Evolutionary conservation across 2,888 invertebrate genomes (phyloP), one percentile per base, ranked within the genome.

Genomic region (Mythimna pallens): DNA sequence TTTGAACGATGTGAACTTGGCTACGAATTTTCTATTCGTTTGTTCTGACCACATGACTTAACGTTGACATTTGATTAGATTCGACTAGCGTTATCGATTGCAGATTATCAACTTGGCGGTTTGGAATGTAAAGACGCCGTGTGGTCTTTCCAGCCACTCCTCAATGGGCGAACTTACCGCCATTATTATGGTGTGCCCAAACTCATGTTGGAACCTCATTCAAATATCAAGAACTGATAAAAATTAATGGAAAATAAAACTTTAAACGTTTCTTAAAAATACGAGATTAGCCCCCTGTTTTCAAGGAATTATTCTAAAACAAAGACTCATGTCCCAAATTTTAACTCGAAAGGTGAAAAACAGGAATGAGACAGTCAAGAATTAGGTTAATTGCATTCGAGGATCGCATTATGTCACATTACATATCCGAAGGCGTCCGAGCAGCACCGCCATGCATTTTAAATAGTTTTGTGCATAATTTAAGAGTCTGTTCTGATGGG

Each of bases 361-460:
- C 52, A 50, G 54, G 58, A 73, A 71, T 63, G 65, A 76, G 71
- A 73, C 62, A 79, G 64, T 59, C 71, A 73, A 79, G 76, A 87
- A 89, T 88, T 85, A 87, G 87, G 85, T 76, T 89, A 90, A 90
- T 89, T 88, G 86, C 83, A 81, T 88, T 86, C 81, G 66, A 77
- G 72, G 88, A 84, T 80, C 82, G 80, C 82, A 85, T 88, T 86
- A 85, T 86, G 88, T 87, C 86, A 85, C 86, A 88, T 90, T 86
- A 89, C 84, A 85, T 88, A 89, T 88, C 88, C 82, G 73, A 78
- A 74, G 47, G 25, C 64, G 52, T 52, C 84, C 78, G 70, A 77
- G 75, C 86, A 87, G 86, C 79, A 77, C 58, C 71, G 64, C 55
- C 83, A 89, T 92, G 90, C 88, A 92, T 92, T 90, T 92, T 89